Evolutionary conservation across 1,140 invertebrate species (phyloP), one percentile per base, ranked within the genome.

Genomic region (Lordiphosa clarofinis): DNA sequence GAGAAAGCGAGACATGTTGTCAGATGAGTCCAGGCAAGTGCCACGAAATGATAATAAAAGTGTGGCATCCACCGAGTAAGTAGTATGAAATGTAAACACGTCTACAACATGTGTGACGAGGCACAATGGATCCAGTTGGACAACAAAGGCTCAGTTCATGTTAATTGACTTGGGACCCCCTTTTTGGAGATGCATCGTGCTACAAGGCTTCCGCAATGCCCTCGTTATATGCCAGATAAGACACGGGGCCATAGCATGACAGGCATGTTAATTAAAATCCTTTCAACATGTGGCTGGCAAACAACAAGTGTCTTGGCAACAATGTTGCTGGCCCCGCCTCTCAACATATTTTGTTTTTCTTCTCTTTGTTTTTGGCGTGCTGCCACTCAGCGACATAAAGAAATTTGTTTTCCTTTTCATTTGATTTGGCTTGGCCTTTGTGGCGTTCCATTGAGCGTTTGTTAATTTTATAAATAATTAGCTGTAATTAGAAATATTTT

Each of bases 191-290:
- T 67, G 75, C 61, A 81, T 48, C 5, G 56, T 55, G 59, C 65
- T 82, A 52, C 52, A 55, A 56, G 15, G 58, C 38, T 63, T n/a
- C n/a, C n/a, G n/a, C n/a, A n/a, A 31, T 75, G 74, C 50, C 60
- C 64, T 56, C 43, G 40, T 71, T 59, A 56, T 50, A 54, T 35
- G 28, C 28, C 19, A 67, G 75, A 81, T 82, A 82, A 67, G 59
- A 53, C 78, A 82, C 54, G 76, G 43, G 62, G 6, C 33, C 31
- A 38, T 21, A 55, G 36, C 49, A 57, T 46, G 60, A 46, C 54
- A 62, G 57, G 70, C 66, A 81, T 82, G 57, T 81, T 74, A 81
- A 81, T 82, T 75, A 68, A 76, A 70, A 73, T 74, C 43, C 62
- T 58, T 53, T 40, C 46, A 52, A 52, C 56, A 53, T 57, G 11